These are phyloP conservation scores for Trachythela sp. DNA, from an alignment of 64 coral and sea anemone species.

Conservation along the genomic window DNA sequence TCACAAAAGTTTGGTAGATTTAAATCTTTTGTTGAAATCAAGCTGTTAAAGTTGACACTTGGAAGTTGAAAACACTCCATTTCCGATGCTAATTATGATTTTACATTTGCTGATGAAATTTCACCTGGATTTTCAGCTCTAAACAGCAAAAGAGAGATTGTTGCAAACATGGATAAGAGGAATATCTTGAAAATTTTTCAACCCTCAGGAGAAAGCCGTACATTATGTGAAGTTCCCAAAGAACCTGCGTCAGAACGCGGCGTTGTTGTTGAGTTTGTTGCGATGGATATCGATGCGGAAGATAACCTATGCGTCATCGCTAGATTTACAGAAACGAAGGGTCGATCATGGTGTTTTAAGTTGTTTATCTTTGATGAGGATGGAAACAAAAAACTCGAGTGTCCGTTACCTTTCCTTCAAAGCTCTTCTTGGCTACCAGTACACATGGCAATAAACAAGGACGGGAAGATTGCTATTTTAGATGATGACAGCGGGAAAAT, in stretches of 20 bases:
- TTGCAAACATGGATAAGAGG: not conserved
- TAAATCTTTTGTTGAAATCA: too few species aligned
- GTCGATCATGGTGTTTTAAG: not conserved
- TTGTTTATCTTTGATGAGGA: not conserved
- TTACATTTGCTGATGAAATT: not conserved
- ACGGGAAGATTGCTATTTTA: too few species aligned
- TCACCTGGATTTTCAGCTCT: not conserved
- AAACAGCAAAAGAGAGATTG: not conserved
- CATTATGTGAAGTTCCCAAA: not conserved
- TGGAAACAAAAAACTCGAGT: not conserved
- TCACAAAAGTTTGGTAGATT: too few species aligned
- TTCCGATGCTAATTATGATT: too few species aligned
- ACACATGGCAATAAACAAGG: not conserved
- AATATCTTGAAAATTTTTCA: not conserved
- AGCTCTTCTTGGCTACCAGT: not conserved
- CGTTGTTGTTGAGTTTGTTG: not conserved
- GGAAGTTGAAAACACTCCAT: too few species aligned
- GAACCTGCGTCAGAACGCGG: not conserved
- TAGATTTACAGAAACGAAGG: not conserved
- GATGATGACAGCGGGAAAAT: too few species aligned
- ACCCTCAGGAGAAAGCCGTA: too few species aligned
- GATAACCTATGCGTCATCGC: too few species aligned
- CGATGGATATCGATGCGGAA: too few species aligned
- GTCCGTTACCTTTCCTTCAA: not conserved
- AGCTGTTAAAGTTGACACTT: too few species aligned